phyloP scores from a whole-genome alignment of 2,113 vertebrate species.

The Abramis brama region DNA sequence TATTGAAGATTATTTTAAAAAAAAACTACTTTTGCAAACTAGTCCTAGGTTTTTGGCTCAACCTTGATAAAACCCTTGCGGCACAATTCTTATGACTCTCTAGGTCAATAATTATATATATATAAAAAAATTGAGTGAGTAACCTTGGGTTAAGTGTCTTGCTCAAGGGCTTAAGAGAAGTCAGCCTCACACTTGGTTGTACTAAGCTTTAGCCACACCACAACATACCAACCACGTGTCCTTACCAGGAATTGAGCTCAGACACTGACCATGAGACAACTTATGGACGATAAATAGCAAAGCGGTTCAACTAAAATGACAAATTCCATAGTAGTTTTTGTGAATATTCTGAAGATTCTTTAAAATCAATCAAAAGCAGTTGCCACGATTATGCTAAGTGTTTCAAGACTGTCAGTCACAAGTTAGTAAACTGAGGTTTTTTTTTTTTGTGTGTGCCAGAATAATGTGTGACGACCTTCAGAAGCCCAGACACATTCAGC shows the following conservation, averaged over 20 bases:
- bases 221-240: not conserved
- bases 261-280: not conserved
- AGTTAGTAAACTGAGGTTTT: not conserved
- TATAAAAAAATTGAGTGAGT: too few relatives aligned
- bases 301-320: not conserved
- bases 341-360: not conserved
- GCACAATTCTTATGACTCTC: too few relatives aligned
- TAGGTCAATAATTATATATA: too few relatives aligned
- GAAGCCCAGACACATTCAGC: not conserved
- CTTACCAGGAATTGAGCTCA: not conserved
- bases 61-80: too few relatives aligned
- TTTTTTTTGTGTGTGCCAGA: not conserved
- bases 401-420: not conserved
- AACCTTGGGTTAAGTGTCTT: too few relatives aligned
- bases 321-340: not conserved
- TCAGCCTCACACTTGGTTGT: not conserved
- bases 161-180: not conserved
- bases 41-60: too few relatives aligned
- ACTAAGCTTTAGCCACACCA: not conserved
- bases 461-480: not conserved
- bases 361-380: not conserved
- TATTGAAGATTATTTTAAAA: too few relatives aligned
- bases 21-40: too few relatives aligned
- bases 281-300: not conserved
- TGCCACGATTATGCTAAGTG: not conserved